Base-by-base conservation (phyloP, 2,797 vertebrate genomes). In the Chaenodraco wilsoni region DNA sequence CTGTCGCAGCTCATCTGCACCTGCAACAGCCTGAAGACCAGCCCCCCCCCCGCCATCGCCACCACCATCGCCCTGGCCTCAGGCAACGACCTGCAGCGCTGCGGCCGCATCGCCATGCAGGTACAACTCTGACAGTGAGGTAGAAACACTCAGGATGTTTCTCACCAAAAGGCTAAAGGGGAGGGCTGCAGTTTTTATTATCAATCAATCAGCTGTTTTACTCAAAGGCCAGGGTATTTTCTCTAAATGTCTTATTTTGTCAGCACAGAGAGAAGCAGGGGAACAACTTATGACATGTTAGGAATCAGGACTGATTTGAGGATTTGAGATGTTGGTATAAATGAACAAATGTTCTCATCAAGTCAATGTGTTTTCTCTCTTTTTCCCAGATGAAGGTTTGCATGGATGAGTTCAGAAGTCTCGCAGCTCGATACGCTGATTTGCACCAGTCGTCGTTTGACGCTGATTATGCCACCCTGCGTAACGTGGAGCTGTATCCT, bases 401-500 rank as follows among this genome's bases (percentile, higher is more conserved):
- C 19, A 98, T 98, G 97, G 98, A 99, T 63, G 98, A 99, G 88
- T 99, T 99, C 86, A 89, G 95, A 75, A 95, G 86, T 78, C 95
- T 99, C 0, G 98, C 97, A 0, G 91, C 95, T 1, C 94, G 96
- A 7, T 99, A 99, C 2, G 94, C 96, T 23, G 97, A 99, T 74
- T 92, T 99, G 3, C 98, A 99, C 91, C 98, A 99, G 85, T 96
- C 98, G 0, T 98, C 98, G 4, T 99, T 99, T 79, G 98, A 99
- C 15, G 97, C 98, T 0, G 98, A 99, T 83, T 96, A 95, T 0
- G 95, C 97, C 65, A 98, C 98, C 44, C 94, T 99, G 59, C 95
- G 97, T 59, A 99, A 98, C 9, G 95, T 99, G 45, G 98, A 99
- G 84, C 90, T 99, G 97, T 99, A 99, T 99, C 98, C 96, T 95